Percentiles rank a stretch among this genome's conserved stretches.
Conservation (phyloP, 2,113 vertebrate genomes). For the Pagrus major region DNA sequence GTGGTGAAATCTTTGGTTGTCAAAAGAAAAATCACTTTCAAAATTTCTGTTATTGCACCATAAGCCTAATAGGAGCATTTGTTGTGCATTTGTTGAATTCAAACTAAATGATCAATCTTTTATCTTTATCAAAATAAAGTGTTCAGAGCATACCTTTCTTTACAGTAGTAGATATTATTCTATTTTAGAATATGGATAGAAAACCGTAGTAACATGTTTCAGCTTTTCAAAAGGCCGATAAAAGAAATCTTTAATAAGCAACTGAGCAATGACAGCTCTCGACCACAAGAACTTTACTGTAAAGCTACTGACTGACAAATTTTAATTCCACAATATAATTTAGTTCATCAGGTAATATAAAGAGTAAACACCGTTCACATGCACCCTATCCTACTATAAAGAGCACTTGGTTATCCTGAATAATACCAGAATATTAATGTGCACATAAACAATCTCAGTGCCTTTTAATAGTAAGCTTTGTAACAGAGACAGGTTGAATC, state of each 20-base stretch:
- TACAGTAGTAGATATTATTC: not conserved
- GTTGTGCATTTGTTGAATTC: too few relatives aligned
- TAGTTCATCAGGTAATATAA: not conserved
- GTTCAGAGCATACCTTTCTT: not conserved
- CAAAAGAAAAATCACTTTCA: too few relatives aligned
- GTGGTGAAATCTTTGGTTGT: too few relatives aligned
- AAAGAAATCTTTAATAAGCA: not conserved
- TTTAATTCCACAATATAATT: not conserved
- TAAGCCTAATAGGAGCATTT: too few relatives aligned
- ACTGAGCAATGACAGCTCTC: not conserved
- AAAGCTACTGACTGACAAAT: not conserved
- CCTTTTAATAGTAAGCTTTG: constrained; percentile 26
- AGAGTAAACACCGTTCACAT: constrained; percentile 16
- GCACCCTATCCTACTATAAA: not conserved
- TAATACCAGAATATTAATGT: constrained; percentile 61
- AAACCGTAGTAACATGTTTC: not conserved
- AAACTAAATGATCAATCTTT: too few relatives aligned
- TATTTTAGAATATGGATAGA: not conserved
- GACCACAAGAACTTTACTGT: not conserved
- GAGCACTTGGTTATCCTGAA: constrained; percentile 1
- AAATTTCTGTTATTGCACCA: too few relatives aligned
- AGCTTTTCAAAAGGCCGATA: not conserved
- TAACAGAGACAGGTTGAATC: constrained; percentile 61
- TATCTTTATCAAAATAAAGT: not conserved
- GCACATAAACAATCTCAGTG: constrained; percentile 55